Conservation (phyloP, 1,140 invertebrate genomes). For the Pachyrhynchus sulphureomaculatus region DNA sequence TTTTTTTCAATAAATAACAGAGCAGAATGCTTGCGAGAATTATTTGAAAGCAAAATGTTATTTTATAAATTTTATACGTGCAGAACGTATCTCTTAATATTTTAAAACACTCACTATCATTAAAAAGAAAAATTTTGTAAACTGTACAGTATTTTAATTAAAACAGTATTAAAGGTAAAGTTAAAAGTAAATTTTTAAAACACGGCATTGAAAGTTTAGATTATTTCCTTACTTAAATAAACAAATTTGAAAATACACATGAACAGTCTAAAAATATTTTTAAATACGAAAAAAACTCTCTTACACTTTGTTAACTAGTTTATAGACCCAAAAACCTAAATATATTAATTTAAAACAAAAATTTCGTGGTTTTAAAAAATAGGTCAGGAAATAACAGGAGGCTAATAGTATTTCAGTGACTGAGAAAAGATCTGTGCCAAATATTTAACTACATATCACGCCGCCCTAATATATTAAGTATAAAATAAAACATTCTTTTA, state of each 20-base stretch:
- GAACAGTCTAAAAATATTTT: background rate
- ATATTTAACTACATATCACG: constrained; percentile 13
- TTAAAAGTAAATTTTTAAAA: too few relatives aligned
- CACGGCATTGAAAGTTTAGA: background rate
- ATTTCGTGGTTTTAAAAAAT: constrained; percentile 3
- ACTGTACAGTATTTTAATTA: too few relatives aligned
- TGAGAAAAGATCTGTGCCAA: constrained; percentile 12
- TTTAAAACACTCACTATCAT: too few relatives aligned
- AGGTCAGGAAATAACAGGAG: constrained; percentile 20
- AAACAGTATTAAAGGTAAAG: too few relatives aligned
- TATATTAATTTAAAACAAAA: background rate
- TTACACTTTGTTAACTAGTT: too few relatives aligned
- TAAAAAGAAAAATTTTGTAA: too few relatives aligned
- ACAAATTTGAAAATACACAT: background rate
- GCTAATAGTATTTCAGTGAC: constrained; percentile 9
- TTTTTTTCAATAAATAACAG: too few relatives aligned
- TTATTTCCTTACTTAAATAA: background rate
- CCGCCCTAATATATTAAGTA: constrained; percentile 1
- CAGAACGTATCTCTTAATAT: too few relatives aligned
- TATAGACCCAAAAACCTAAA: constrained; percentile 14
- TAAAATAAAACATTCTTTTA: constrained; percentile 16
- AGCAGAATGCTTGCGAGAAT: too few relatives aligned
- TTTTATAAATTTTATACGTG: too few relatives aligned
- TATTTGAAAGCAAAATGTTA: too few relatives aligned
- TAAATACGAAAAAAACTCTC: too few relatives aligned